Conservation (phyloP, 2,113 vertebrate species). For the Oncorhynchus keta region DNA sequence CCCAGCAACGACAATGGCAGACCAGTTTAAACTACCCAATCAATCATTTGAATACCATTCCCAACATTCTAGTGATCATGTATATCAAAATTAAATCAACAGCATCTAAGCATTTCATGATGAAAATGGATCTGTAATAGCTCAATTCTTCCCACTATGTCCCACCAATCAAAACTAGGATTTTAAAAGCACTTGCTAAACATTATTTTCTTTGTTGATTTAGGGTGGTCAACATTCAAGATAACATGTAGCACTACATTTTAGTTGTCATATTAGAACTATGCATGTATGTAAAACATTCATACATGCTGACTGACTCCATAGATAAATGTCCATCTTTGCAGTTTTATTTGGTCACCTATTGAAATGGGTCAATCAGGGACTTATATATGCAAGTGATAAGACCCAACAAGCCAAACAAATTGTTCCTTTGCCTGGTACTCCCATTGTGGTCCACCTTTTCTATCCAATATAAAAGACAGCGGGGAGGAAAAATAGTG, state of each 20-base stretch:
- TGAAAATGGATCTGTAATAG: slow-evolving; percentile 14
- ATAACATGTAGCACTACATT: background rate
- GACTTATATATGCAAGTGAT: background rate
- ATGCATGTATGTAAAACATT: background rate
- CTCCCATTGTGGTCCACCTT: background rate
- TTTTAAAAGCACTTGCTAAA: background rate
- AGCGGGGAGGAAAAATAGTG: background rate
- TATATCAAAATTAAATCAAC: slow-evolving; percentile 21
- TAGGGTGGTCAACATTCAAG: background rate
- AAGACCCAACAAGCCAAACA: background rate
- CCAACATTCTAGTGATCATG: slow-evolving; percentile 5
- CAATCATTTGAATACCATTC: slow-evolving; percentile 45
- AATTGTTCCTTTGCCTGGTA: background rate
- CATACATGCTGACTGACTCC: background rate
- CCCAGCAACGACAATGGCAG: background rate
- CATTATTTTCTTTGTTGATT: background rate
- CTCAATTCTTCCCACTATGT: slow-evolving; percentile 5
- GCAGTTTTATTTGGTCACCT: background rate
- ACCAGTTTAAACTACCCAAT: slow-evolving; percentile 38
- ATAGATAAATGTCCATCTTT: background rate
- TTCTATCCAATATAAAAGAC: background rate
- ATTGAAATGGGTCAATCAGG: background rate
- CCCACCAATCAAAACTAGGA: background rate
- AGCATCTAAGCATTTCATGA: slow-evolving; percentile 16
- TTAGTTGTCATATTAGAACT: background rate